phyloP scores from a whole-genome alignment of 2,113 vertebrate species.

The human region GRCh38 chr7:83091501-83092000 shows the following conservation, averaged over 20 bases:
- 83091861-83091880: slow-evolving; percentile 2
- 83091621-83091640: slow-evolving; percentile 5
- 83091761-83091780: background rate
- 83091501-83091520: slow-evolving; percentile 38
- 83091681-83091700: slow-evolving; percentile 42
- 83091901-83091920: background rate
- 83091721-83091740: background rate
- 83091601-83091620: background rate
- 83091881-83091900: background rate
- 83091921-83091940: background rate
- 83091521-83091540: slow-evolving; percentile 6
- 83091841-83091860: background rate
- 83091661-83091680: background rate
- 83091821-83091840: background rate
- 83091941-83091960: background rate
- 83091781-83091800: background rate
- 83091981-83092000: background rate
- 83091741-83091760: background rate
- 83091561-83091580: slow-evolving; percentile 1
- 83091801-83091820: background rate
- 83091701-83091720: slow-evolving; percentile 42
- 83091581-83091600: background rate
- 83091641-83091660: background rate
- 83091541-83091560: background rate
- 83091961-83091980: background rate